Base-by-base conservation (phyloP, 2,797 vertebrate species). In the Alcedo quadribrachys region DNA sequence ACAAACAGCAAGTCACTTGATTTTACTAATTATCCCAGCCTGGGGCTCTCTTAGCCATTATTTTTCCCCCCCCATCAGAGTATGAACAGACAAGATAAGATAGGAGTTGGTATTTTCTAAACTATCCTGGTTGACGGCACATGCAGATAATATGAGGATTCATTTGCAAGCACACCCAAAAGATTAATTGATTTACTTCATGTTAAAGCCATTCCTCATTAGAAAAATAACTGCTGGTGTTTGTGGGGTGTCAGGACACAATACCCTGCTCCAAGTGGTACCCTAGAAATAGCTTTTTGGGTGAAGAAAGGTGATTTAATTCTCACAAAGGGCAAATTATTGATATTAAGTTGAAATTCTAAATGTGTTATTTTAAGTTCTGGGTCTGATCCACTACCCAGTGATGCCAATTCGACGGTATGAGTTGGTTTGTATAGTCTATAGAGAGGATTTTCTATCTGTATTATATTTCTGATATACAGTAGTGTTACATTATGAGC, bases 11-110 rank as follows among this genome's bases (percentile, higher is more conserved):
- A 94, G 81, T 91, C 95, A 94, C 97, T 89, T 81, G 96, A 95
- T 97, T 94, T 97, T 96, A 97, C 97, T 97, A 98, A 97, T 97
- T 96, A 96, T 94, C 85, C 62, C 79, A 92, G 84, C 94, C 95
- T 67, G 91, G 94, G 94, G 68, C 95, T 89, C 88, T 79, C 21
- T 10, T 74, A 51, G 57, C 92, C 85, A 93, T 95, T 87, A 92
- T 95, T 95, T 88, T 82, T 6, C 55, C 55, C 43, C 43, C 79
- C 84, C 63, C 74, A 87, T 87, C 86, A 62, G 63, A 2, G n/a
- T 95, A 97, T 90, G 95, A 95, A 91, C 93, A 80, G 93, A 95
- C 77, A 76, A 96, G 97, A 97, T 97, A 97, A 97, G 97, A 96
- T 95, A 93, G 93, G 90, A 91, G 85, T 62, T 69, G 83, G 81